These are phyloP conservation scores for Acrocephalus scirpaceus DNA, from an alignment of 2,797 vertebrate genomes.

Conservation along the genomic window DNA sequence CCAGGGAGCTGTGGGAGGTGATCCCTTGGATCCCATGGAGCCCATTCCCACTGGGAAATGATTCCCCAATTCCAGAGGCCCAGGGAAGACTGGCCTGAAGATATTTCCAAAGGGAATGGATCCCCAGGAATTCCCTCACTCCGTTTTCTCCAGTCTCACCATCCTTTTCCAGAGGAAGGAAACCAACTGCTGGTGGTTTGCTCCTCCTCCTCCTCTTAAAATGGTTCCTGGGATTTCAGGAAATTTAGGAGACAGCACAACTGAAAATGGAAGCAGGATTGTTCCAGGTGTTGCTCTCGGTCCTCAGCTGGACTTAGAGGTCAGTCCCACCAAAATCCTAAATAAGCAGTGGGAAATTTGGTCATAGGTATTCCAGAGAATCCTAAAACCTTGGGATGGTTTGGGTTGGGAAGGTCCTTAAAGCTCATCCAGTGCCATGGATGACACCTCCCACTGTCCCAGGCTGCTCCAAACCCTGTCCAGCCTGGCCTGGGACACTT, in stretches of 20 bases:
- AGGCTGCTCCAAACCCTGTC: not conserved
- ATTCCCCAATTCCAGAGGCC: fast-evolving
- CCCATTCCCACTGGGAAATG: not conserved
- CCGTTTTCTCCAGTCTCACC: not conserved
- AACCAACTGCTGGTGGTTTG: not conserved
- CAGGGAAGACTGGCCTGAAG: not conserved
- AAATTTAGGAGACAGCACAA: fast-evolving
- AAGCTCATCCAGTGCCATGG: fast-evolving
- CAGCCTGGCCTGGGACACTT: fast-evolving
- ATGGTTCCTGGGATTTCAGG: no score
- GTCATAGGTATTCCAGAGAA: not conserved
- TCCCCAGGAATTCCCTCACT: not conserved
- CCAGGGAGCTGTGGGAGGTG: fast-evolving
- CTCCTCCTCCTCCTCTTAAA: not conserved
- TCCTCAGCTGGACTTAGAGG: not conserved
- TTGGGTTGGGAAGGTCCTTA: not conserved
- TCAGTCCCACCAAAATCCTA: not conserved
- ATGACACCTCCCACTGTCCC: not conserved
- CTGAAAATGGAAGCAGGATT: not conserved
- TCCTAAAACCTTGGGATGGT: not conserved
- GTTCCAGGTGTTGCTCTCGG: not conserved
- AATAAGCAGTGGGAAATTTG: not conserved
- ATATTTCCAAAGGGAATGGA: not conserved
- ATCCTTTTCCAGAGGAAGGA: not conserved
- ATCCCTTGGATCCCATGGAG: no score